A percentile compares a stretch with the other conserved stretches of the same genome.
Conservation (phyloP, 2,797 vertebrate genomes). For the Catharus ustulatus region DNA sequence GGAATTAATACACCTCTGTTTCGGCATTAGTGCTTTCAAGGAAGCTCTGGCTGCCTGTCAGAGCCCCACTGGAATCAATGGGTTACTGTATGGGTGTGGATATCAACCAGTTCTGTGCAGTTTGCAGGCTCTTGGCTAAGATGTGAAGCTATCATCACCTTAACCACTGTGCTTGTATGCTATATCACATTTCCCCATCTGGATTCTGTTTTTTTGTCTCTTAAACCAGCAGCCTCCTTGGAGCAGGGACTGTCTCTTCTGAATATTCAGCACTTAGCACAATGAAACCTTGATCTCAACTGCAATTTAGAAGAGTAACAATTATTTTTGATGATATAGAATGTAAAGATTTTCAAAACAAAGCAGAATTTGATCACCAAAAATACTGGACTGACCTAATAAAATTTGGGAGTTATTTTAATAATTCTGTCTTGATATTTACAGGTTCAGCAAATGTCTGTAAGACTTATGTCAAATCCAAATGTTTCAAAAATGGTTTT, state of each 20-base stretch:
- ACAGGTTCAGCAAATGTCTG: background rate
- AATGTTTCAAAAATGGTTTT: background rate
- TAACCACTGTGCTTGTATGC: constrained; percentile 62
- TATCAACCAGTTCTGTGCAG: constrained; percentile 59
- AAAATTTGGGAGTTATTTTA: background rate
- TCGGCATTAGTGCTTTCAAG: background rate
- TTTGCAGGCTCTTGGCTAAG: constrained; percentile 65
- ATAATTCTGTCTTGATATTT: background rate
- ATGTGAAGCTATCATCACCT: constrained; percentile 70
- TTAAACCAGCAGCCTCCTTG: constrained; percentile 16
- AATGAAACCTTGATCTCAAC: background rate
- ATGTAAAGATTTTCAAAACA: background rate
- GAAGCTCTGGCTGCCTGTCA: constrained; percentile 42
- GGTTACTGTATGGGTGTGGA: constrained; percentile 60
- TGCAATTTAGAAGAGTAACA: background rate
- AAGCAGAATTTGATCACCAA: background rate
- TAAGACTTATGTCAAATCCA: background rate
- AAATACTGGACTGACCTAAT: background rate
- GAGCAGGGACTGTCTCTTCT: constrained; percentile 20
- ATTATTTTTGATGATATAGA: background rate
- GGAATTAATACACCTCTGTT: constrained; percentile 14
- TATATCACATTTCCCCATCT: constrained; percentile 68
- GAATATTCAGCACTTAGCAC: background rate
- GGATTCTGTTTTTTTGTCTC: constrained; percentile 50
- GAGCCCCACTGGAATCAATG: constrained; percentile 52